These are phyloP conservation scores for Hippocampus comes DNA, from an alignment of 2,113 vertebrate species.

Conservation along the genomic window DNA sequence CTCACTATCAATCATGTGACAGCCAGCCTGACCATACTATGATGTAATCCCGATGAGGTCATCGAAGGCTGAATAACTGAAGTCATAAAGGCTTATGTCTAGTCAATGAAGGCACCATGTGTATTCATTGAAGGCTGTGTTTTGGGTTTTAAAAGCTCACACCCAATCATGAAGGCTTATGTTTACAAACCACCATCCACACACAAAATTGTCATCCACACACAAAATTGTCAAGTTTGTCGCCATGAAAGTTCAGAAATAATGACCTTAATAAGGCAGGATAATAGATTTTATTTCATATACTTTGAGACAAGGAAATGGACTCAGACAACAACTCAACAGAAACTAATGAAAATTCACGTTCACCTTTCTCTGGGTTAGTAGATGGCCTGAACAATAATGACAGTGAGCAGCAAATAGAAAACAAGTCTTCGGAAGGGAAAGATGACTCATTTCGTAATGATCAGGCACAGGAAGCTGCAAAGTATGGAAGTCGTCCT, in stretches of 20 bases:
- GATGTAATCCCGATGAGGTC: slow-evolving; percentile 9
- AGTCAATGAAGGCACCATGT: background rate
- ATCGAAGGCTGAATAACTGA: background rate
- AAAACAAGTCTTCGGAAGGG: background rate
- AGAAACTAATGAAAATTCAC: background rate
- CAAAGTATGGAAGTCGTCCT: background rate
- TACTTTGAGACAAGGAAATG: background rate
- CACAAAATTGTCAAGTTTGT: background rate
- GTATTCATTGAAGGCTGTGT: slow-evolving; percentile 4
- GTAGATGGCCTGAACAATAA: background rate
- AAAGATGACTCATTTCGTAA: background rate
- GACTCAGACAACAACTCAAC: background rate
- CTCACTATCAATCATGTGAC: background rate
- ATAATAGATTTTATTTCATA: background rate
- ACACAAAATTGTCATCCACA: background rate
- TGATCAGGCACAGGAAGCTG: background rate
- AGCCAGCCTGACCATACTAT: background rate
- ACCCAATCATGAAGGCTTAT: background rate
- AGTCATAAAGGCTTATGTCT: slow-evolving; percentile 4
- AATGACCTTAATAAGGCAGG: background rate
- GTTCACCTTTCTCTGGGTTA: background rate
- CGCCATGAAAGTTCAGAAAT: background rate
- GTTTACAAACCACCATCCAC: background rate
- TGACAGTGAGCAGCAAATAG: background rate
- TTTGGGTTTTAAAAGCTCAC: slow-evolving; percentile 1